These are phyloP conservation scores for Dolichoris vasculosae DNA, from an alignment of 1,140 invertebrate species.

Conservation along the genomic window DNA sequence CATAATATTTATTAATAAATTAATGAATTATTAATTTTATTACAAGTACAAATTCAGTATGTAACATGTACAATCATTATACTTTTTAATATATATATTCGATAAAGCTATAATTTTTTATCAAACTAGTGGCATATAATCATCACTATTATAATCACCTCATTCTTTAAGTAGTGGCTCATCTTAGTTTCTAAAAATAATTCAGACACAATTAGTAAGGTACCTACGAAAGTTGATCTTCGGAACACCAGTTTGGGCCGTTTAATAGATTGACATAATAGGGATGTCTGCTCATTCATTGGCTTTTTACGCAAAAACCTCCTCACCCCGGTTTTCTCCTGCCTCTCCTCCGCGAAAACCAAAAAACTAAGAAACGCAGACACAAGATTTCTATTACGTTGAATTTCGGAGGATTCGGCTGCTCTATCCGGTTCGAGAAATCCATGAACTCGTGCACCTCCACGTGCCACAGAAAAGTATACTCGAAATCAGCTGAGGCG, in stretches of 20 bases:
- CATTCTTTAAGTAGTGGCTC: background rate
- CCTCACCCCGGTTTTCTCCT: background rate
- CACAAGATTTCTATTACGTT: conserved; percentile 1
- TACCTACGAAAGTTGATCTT: background rate
- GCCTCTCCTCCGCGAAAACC: background rate
- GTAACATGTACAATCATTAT: no score
- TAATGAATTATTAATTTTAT: no score
- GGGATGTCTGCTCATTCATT: no score
- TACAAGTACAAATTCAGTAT: no score
- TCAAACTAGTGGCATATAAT: background rate
- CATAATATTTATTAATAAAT: no score
- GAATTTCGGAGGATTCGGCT: conserved; percentile 23
- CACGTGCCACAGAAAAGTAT: background rate
- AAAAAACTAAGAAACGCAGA: background rate
- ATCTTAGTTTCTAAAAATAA: background rate
- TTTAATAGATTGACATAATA: no score
- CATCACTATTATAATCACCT: background rate
- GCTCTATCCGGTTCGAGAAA: conserved; percentile 38
- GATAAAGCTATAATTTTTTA: background rate
- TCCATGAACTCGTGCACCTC: background rate
- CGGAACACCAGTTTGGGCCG: background rate
- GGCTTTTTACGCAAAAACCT: no score
- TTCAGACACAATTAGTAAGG: no score
- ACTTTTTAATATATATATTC: no score
- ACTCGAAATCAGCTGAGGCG: conserved; percentile 1